These are phyloP conservation scores for Celastrina argiolus DNA, from an alignment of 2,888 invertebrate species.

Conservation along the genomic window DNA sequence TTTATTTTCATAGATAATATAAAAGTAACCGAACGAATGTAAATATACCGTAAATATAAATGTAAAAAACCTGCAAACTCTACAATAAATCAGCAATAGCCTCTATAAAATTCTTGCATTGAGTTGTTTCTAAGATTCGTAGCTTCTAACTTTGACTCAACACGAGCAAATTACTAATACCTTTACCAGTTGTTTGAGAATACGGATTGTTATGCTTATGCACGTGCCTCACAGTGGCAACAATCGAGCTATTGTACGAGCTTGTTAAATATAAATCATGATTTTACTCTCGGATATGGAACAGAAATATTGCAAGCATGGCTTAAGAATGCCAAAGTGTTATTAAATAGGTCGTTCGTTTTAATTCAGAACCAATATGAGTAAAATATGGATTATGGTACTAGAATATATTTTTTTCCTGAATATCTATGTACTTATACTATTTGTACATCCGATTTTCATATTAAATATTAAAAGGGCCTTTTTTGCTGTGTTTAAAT, in stretches of 20 bases:
- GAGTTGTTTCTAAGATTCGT: background rate
- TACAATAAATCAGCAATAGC: too few relatives aligned
- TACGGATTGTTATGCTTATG: slow-evolving; percentile 33
- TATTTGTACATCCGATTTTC: too few relatives aligned
- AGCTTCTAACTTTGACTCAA: background rate
- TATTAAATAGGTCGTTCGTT: background rate
- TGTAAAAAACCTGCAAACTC: background rate
- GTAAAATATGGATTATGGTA: too few relatives aligned
- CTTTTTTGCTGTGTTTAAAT: too few relatives aligned
- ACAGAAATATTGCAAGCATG: background rate
- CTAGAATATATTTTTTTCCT: too few relatives aligned
- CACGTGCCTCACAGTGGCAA: slow-evolving; percentile 3
- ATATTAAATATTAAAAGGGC: too few relatives aligned
- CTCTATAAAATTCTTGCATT: background rate
- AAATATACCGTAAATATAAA: too few relatives aligned
- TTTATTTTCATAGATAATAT: too few relatives aligned
- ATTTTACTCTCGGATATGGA: background rate
- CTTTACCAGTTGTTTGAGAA: slow-evolving; percentile 27
- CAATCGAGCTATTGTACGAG: slow-evolving; percentile 12
- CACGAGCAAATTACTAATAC: background rate
- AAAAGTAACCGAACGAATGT: too few relatives aligned
- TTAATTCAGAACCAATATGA: too few relatives aligned
- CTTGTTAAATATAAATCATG: slow-evolving; percentile 3
- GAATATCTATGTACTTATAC: too few relatives aligned
- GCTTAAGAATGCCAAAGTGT: background rate